phyloP scores from a whole-genome alignment of 2,113 vertebrate species.

The Eleginops maclovinus region DNA sequence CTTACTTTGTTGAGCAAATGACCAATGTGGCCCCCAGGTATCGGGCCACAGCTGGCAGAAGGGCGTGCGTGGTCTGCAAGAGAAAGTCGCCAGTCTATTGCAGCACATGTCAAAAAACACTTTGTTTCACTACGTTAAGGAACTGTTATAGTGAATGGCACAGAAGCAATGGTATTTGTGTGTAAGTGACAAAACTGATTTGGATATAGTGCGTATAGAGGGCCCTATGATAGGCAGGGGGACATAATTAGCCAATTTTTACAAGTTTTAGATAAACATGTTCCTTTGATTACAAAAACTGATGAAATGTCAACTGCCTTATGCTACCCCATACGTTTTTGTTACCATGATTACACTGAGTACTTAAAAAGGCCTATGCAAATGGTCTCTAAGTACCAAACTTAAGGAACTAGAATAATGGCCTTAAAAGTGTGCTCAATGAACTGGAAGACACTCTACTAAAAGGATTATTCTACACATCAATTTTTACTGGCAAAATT shows the following conservation, averaged over 20 bases:
- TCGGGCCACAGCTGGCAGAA: constrained; percentile 60
- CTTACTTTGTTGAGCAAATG: constrained; percentile 67
- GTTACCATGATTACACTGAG: background rate
- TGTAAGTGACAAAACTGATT: background rate
- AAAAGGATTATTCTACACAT: too few species aligned
- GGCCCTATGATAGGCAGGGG: too few species aligned
- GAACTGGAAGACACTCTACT: too few species aligned
- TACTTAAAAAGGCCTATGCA: background rate
- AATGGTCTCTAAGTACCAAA: too few species aligned
- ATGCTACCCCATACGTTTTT: background rate
- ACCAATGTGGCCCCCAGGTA: constrained; percentile 50
- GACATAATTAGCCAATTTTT: too few species aligned
- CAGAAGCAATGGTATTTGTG: constrained; percentile 46
- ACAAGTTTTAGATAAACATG: background rate
- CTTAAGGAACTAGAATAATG: too few species aligned
- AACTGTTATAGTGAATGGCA: constrained; percentile 73
- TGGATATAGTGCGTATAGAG: background rate
- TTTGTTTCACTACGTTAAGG: constrained; percentile 64
- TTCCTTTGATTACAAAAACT: background rate
- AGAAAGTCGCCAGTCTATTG: constrained; percentile 69
- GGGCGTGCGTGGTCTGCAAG: constrained; percentile 66
- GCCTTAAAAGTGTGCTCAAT: too few species aligned
- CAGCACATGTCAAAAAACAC: constrained; percentile 68
- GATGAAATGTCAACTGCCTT: background rate
- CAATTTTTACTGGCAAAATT: too few species aligned